Evolutionary conservation across 2,888 invertebrate species (phyloP), one percentile per base, ranked within the genome.

Genomic region (Scrobipalpa costella): DNA sequence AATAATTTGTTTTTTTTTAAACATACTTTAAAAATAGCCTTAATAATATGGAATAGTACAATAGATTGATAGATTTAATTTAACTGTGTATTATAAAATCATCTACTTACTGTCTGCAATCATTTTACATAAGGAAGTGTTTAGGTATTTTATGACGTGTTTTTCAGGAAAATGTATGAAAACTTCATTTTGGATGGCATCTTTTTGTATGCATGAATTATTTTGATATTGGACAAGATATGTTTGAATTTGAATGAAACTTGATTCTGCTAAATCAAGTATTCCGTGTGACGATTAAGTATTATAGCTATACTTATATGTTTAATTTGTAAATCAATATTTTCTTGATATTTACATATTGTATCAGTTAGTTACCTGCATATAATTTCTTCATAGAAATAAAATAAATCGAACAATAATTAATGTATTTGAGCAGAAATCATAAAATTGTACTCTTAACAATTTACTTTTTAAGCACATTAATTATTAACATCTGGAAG

Each of bases 381-480:
- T n/a, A 3, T 40, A 40, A 21, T 52, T 9, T 52, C 19, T 15
- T 57, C 3, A n/a, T 44, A 44, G 9, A 57, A 38, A 19, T 38
- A 2, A 19, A 8, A 19, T 7, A 49, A 13, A 52, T 11, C 11
- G 11, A 21, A 21, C 6, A 52, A 21, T 21, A 19, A 49, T 52
- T 27, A 44, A 6, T 27, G 27, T 52, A 13, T 65, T 71, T 71
- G 69, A 74, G 74, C 71, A 73, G 72, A 73, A 71, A 68, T 68
- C 61, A 59, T 68, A 66, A 65, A 55, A 64, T 68, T 67, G 69
- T 67, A 55, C 44, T 64, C 50, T 61, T n/a, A 27, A 40, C 19
- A 50, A 58, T 8, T 27, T 36, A 61, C n/a, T 38, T n/a, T 38
- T 57, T 59, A 63, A 62, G n/a, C 3, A 13, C 11, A 61, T 9